Evolutionary conservation across 2,888 invertebrate species (phyloP).

Genomic region (Caenorhabditis virilis): DNA sequence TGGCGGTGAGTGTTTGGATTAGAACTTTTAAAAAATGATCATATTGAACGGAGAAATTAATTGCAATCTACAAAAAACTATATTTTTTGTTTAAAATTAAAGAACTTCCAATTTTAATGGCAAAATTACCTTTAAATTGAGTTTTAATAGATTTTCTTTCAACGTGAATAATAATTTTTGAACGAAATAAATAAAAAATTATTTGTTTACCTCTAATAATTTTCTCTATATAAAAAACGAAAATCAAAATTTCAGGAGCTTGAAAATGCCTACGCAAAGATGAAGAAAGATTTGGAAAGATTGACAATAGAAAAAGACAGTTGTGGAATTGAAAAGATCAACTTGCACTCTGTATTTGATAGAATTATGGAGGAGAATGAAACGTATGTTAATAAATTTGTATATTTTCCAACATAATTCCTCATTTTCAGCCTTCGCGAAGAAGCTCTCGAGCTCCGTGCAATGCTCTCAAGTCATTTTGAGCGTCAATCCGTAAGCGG

Average conservation of each 20-base stretch:
- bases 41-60: too few relatives aligned
- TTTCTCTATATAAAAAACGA: too few relatives aligned
- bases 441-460: constrained; percentile 53
- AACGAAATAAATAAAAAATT: too few relatives aligned
- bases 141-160: too few relatives aligned
- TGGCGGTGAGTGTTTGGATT: too few relatives aligned
- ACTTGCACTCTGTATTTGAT: constrained; percentile 43
- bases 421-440: constrained; percentile 41
- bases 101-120: too few relatives aligned
- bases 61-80: too few relatives aligned
- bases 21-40: too few relatives aligned
- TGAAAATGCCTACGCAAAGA: constrained; percentile 40
- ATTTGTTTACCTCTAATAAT: too few relatives aligned
- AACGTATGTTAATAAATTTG: constrained; percentile 14
- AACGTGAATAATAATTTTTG: too few relatives aligned
- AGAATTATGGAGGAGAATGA: constrained; percentile 55
- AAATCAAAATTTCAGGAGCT: constrained; percentile 48
- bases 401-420: neutral
- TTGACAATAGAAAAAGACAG: constrained; percentile 32
- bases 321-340: constrained; percentile 19
- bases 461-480: constrained; percentile 51
- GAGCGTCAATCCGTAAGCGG: constrained; percentile 49
- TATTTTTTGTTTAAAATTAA: too few relatives aligned
- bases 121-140: too few relatives aligned
- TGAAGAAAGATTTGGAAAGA: constrained; percentile 46